Evolutionary conservation across 1,140 invertebrate species (phyloP), one percentile per base, ranked within the genome.

Genomic region (Manduca sexta): DNA sequence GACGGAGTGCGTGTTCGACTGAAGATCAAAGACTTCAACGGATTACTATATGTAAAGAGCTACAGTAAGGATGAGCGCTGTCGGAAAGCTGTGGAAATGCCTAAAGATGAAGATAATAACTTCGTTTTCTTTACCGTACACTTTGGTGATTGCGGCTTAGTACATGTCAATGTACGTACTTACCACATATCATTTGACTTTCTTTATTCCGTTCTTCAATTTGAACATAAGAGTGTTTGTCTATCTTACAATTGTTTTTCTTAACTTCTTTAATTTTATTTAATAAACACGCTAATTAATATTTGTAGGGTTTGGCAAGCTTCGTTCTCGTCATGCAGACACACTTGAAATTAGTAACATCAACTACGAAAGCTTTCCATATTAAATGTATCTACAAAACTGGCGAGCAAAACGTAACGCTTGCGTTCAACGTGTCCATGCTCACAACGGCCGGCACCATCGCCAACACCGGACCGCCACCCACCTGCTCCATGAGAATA

Each of bases 391-490:
- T 97, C 41, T 97, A 97, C 75, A 94, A 96, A 81, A 97, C 95
- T 1, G 95, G 95, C 49, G 95, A 97, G 79, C 95, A 96, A 79
- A 97, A 96, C 45, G 95, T 98, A 0, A 97, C 94, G 0, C 84
- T 97, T 4, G 95, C 95, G 5, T 97, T 98, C 74, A 97, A 97
- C 66, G 95, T 98, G 0, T 96, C 95, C 0, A 97, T 97, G 95
- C 84, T 97, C 42, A 98, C 96, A 0, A 97, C 96, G 2, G 95
- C 95, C 2, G 96, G 95, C 17, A 98, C 96, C 0, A 97, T 98
- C 62, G 95, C 96, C 6, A 98, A 98, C 64, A 97, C 96, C 3
- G 96, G 96, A 21, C 96, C 96, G 35, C 96, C 96, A 41, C 96
- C 96, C 1, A 95, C 93, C 3, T 98, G 96, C 78, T 88, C 93